phyloP scores from a whole-genome alignment of 2,797 vertebrate genomes.

The Alfaro cultratus region DNA sequence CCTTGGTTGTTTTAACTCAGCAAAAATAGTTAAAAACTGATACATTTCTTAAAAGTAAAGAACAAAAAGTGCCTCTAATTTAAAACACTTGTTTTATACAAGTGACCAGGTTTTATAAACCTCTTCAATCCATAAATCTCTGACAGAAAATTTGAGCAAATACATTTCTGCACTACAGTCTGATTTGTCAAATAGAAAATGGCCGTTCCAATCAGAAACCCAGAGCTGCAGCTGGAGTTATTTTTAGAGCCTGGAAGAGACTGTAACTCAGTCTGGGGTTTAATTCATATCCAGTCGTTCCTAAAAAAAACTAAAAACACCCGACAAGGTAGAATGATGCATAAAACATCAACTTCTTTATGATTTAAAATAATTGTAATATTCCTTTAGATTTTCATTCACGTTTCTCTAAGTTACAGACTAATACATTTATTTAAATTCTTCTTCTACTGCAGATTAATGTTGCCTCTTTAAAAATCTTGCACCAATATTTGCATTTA shows the following conservation, averaged over 20 bases:
- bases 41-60: background rate
- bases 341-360: background rate
- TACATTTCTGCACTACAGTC: background rate
- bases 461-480: background rate
- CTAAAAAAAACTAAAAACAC: background rate
- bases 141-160: background rate
- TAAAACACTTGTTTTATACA: background rate
- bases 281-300: conserved; percentile 23
- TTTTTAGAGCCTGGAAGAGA: conserved; percentile 33
- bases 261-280: conserved; percentile 24
- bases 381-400: background rate
- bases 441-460: background rate
- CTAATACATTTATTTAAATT: background rate
- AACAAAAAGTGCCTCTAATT: background rate
- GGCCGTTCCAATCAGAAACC: background rate
- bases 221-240: conserved; percentile 17
- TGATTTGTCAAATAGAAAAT: background rate
- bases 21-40: background rate
- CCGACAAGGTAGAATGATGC: background rate
- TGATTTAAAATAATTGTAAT: background rate
- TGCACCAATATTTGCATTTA: background rate
- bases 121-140: background rate
- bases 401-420: background rate
- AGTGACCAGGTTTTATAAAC: background rate
- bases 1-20: background rate